Conservation (phyloP, 2,888 invertebrate species). For the Cosmopolites sordidus region DNA sequence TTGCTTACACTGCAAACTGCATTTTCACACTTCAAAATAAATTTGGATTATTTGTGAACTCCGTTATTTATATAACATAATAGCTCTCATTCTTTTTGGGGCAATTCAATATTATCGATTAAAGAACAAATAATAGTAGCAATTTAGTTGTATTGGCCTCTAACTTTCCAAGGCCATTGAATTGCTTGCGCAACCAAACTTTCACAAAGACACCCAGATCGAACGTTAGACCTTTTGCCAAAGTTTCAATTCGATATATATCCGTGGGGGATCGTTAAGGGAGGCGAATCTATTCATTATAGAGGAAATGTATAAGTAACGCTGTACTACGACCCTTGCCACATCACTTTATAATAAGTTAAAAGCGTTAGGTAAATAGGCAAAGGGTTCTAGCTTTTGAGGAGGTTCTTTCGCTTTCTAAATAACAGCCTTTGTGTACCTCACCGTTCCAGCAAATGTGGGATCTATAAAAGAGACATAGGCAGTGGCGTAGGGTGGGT, state of each 20-base stretch:
- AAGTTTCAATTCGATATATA: slow-evolving; percentile 21
- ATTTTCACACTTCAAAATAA: no score
- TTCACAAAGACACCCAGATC: slow-evolving; percentile 2
- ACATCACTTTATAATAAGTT: slow-evolving; percentile 27
- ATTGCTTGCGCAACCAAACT: background rate
- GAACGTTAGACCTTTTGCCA: slow-evolving; percentile 8
- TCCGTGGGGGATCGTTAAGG: slow-evolving; percentile 26
- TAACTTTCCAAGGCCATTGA: no score
- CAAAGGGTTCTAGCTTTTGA: slow-evolving; percentile 3
- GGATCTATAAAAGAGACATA: no score
- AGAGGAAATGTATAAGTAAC: slow-evolving; percentile 24
- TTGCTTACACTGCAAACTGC: no score
- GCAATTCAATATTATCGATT: no score
- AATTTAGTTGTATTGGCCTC: no score
- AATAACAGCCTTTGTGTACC: background rate
- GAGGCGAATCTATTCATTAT: slow-evolving; percentile 23
- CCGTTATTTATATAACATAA: no score
- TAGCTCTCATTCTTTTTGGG: no score
- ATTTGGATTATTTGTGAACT: no score
- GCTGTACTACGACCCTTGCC: slow-evolving; percentile 18
- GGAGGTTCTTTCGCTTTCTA: background rate
- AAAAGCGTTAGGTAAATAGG: slow-evolving; percentile 24
- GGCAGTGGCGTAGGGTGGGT: no score
- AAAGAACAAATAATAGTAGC: no score
- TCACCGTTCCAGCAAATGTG: background rate